phyloP scores from a whole-genome alignment of 2,888 invertebrate genomes.

The Gandaritis pyraliata region DNA sequence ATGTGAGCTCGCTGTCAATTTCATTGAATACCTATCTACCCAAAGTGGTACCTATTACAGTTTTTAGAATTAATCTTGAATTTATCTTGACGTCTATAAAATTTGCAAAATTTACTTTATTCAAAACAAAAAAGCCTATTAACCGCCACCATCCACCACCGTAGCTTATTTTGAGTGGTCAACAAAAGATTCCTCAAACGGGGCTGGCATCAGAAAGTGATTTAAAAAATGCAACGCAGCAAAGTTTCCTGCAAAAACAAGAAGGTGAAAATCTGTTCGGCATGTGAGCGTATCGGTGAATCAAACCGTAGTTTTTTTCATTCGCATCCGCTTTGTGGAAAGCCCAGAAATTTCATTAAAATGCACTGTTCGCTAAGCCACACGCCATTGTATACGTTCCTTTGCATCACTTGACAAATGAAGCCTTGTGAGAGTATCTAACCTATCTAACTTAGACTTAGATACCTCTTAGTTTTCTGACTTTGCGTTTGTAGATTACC shows the following conservation, averaged over 20 bases:
- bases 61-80: no score
- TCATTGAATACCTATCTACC: neutral
- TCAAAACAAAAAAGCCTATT: neutral
- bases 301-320: slow-evolving; percentile 63
- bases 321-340: slow-evolving; percentile 70
- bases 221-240: slow-evolving; percentile 42
- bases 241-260: slow-evolving; percentile 46
- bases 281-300: slow-evolving; percentile 55
- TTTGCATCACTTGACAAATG: slow-evolving; percentile 44
- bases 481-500: no score
- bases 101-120: no score
- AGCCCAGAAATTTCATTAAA: slow-evolving; percentile 77
- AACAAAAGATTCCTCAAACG: slow-evolving; percentile 32
- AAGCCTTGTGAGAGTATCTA: slow-evolving; percentile 18
- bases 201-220: slow-evolving; percentile 22
- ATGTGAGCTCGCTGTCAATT: slow-evolving; percentile 27
- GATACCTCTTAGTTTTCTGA: no score
- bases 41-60: no score
- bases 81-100: no score
- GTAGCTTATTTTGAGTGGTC: slow-evolving; percentile 15
- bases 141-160: neutral
- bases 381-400: slow-evolving; percentile 36
- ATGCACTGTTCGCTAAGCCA: slow-evolving; percentile 50
- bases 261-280: slow-evolving; percentile 42
- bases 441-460: neutral